Evolutionary conservation across 2,888 invertebrate species (phyloP), one percentile per base, ranked within the genome.

Genomic region (Sesia bembeciformis): DNA sequence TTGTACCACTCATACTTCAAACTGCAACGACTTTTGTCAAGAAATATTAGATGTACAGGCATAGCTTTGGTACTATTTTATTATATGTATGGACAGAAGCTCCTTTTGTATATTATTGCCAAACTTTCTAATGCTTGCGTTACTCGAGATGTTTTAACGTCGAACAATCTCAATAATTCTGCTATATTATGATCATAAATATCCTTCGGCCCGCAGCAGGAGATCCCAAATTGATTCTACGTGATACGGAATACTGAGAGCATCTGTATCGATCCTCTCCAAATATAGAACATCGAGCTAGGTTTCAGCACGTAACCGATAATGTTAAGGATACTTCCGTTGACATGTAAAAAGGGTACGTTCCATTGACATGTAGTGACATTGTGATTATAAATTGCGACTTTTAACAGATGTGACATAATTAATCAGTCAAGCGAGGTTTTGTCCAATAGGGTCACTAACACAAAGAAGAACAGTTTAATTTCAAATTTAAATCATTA

Each of bases 221-320:
- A 82, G 83, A 76, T 81, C 81, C 77, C 74, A 84, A 85, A 86
- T 85, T 84, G 84, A 80, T 83, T 81, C 74, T 79, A 81, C 84
- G 84, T 84, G 83, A 80, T 79, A 72, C 70, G 75, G 76, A 76
- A 76, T 75, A 76, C 78, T 72, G 76, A 76, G 73, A 70, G 67
- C 65, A 66, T 64, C 63, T 41, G 62, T 74, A 77, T 78, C 71
- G 76, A 76, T 74, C 74, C 66, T 67, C 67, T 74, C 65, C 64
- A 66, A 62, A 66, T 59, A 65, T 62, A 64, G 61, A 61, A 60
- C 46, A 3, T 46, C 46, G 46, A 46, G 23, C 46, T 8, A 7
- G 46, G 46, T 8, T 43, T 8, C n/a, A 43, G 43, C 46, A 46
- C 46, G 46, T 46, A 46, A 8, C 46, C 8, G 23, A 46, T 46